Conservation (phyloP, 2,113 vertebrate species). For the Halichoeres trimaculatus region DNA sequence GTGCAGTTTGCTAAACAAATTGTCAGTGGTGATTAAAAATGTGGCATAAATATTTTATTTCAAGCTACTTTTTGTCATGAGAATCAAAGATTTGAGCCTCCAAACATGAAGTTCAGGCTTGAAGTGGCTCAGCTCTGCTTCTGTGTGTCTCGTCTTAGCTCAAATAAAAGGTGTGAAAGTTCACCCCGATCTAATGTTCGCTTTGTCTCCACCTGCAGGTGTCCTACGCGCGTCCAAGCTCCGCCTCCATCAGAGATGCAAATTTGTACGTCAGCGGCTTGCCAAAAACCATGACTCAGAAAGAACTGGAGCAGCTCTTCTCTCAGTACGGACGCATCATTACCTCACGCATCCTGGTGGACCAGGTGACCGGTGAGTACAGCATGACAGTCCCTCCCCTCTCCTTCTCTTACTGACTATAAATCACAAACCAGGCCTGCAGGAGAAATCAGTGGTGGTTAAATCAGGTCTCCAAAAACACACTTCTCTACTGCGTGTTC, state of each 20-base stretch:
- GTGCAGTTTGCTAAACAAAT: too few relatives aligned
- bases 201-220: slow-evolving; percentile 75
- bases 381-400: slow-evolving; percentile 16
- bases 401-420: slow-evolving; percentile 8
- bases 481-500: slow-evolving; percentile 84
- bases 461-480: slow-evolving; percentile 81
- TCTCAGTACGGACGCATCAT: slow-evolving; percentile 98
- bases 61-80: too few relatives aligned
- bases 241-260: slow-evolving; percentile 98
- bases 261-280: slow-evolving; percentile 98
- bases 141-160: too few relatives aligned
- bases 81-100: too few relatives aligned
- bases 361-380: slow-evolving; percentile 97
- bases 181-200: neutral
- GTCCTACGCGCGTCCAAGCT: slow-evolving; percentile 97
- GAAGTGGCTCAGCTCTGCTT: too few relatives aligned
- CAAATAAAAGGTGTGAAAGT: neutral
- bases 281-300: slow-evolving; percentile 98
- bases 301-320: slow-evolving; percentile 97
- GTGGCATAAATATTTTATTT: too few relatives aligned
- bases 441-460: slow-evolving; percentile 77
- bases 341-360: slow-evolving; percentile 97
- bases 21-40: too few relatives aligned
- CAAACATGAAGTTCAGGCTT: too few relatives aligned
- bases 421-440: slow-evolving; percentile 25